Evolutionary conservation across 2,113 vertebrate species (phyloP).

Genomic region (Campylomormyrus tamandua): DNA sequence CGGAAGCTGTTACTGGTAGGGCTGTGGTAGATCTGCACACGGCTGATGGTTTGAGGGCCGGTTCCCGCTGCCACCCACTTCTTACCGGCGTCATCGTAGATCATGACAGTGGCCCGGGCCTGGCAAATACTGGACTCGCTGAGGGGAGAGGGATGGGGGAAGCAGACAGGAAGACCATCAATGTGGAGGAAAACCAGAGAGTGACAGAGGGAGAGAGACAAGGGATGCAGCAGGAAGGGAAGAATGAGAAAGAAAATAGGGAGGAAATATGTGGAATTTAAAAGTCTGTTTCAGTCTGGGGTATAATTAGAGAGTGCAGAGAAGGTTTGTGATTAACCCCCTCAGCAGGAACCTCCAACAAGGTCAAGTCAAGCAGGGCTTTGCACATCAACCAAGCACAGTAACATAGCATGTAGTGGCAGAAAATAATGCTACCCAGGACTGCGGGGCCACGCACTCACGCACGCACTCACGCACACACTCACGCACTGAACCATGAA

Average conservation of each 20-base stretch:
- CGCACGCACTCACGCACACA: too few relatives aligned
- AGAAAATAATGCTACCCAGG: background rate
- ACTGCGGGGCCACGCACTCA: background rate
- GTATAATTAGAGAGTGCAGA: background rate
- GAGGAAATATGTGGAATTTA: background rate
- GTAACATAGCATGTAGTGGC: background rate
- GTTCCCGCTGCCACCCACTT: slow-evolving; percentile 79
- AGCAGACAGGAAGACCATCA: slow-evolving; percentile 1
- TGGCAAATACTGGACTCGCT: slow-evolving; percentile 80
- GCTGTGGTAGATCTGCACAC: slow-evolving; percentile 85
- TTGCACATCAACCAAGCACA: background rate
- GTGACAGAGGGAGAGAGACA: background rate
- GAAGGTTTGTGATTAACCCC: background rate
- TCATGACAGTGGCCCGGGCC: slow-evolving; percentile 83
- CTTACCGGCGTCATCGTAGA: slow-evolving; percentile 78
- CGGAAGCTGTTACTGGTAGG: slow-evolving; percentile 73
- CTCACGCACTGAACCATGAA: background rate
- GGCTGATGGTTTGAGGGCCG: slow-evolving; percentile 72
- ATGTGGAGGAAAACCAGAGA: background rate
- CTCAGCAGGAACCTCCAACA: background rate
- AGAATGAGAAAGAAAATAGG: background rate
- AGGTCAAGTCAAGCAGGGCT: background rate
- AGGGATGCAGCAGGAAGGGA: background rate
- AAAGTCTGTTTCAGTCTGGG: background rate
- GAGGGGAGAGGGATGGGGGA: background rate